Conservation (phyloP, 2,797 vertebrate species). For the Gallinago stenura region DNA sequence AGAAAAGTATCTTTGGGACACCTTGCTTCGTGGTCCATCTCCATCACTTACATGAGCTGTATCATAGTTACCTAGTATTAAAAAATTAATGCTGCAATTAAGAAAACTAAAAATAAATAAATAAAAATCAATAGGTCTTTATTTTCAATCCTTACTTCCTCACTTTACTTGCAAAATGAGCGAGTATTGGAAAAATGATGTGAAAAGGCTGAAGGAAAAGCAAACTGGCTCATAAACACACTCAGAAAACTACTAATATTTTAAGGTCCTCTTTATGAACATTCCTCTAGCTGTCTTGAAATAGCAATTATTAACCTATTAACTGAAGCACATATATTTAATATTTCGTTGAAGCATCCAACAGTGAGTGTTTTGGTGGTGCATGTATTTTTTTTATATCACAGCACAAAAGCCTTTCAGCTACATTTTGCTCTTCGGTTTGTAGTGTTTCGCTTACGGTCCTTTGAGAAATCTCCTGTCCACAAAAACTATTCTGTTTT, state of each 20-base stretch:
- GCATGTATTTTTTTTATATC: neutral
- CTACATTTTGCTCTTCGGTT: neutral
- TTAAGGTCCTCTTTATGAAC: neutral
- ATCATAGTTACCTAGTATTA: accelerated
- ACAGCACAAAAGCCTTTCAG: neutral
- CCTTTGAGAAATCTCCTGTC: neutral
- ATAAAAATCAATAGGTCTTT: neutral
- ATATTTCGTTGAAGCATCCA: neutral
- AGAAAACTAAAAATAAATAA: neutral
- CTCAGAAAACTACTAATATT: neutral
- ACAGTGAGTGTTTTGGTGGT: neutral
- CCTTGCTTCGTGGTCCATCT: neutral
- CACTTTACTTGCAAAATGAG: neutral
- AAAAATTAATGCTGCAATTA: neutral
- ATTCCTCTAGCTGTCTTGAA: neutral
- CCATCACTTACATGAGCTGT: accelerated
- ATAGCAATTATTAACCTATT: neutral
- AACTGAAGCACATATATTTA: neutral
- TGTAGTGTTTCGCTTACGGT: neutral
- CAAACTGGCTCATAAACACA: neutral
- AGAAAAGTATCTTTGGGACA: neutral
- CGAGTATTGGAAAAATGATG: neutral
- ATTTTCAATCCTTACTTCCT: neutral
- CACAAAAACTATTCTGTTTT: neutral
- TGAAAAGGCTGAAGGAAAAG: neutral